Evolutionary conservation across 2,888 invertebrate species (phyloP).

Genomic region (Lasioglossum oenotherae): DNA sequence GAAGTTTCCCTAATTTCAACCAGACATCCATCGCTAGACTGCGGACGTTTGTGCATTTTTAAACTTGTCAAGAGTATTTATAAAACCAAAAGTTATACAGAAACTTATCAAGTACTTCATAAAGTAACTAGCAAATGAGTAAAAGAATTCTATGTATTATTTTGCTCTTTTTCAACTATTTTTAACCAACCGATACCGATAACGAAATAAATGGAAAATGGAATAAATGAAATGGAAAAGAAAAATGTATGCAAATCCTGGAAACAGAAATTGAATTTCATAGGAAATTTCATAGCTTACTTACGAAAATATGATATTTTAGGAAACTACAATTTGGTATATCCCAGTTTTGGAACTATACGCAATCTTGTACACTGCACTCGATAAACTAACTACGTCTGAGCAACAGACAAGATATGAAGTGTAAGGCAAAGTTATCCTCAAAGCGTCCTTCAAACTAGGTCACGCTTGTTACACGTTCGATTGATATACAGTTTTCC

Average conservation of each 20-base stretch:
- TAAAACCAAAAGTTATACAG: not conserved
- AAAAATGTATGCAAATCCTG: not conserved
- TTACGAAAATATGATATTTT: not conserved
- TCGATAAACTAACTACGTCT: slow-evolving; percentile 48
- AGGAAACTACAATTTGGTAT: not conserved
- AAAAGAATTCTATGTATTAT: not conserved
- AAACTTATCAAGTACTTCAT: not conserved
- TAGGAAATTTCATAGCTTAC: not conserved
- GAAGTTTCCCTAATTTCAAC: not conserved
- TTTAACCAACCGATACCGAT: not conserved
- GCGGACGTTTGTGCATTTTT: not conserved
- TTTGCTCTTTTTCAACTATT: not conserved
- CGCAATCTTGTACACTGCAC: slow-evolving; percentile 8
- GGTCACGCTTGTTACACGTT: slow-evolving; percentile 70
- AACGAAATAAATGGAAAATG: not conserved
- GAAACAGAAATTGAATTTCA: not conserved
- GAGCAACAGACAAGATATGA: slow-evolving; percentile 38
- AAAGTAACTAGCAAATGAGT: too few relatives aligned
- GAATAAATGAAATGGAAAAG: not conserved
- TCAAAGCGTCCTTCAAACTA: slow-evolving; percentile 60
- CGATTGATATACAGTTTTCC: slow-evolving; percentile 69
- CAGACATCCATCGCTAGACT: not conserved
- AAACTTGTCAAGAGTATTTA: not conserved
- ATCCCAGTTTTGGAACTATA: not conserved
- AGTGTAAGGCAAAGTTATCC: slow-evolving; percentile 39